Evolutionary conservation across 2,888 invertebrate species (phyloP).

Genomic region (Rhaphigaster nebulosa): DNA sequence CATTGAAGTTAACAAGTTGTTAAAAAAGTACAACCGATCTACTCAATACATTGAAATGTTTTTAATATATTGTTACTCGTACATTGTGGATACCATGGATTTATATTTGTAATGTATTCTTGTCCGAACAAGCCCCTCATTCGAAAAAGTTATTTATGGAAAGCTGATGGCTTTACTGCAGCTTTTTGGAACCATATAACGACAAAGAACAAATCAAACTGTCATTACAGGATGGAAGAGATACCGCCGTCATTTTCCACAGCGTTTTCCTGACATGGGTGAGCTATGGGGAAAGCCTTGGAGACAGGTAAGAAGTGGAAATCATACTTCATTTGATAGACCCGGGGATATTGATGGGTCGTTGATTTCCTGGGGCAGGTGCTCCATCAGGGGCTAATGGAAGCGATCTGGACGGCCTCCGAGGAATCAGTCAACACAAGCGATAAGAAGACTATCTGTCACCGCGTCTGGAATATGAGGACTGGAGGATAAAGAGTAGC

Average conservation of each 20-base stretch:
- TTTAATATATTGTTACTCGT: not conserved
- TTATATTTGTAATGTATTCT: not conserved
- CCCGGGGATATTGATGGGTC: conserved; percentile 41
- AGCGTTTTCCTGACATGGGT: conserved; percentile 13
- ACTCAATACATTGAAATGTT: too few species aligned
- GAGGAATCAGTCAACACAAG: conserved; percentile 20
- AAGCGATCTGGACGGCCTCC: conserved; percentile 29
- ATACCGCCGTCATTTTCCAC: not conserved
- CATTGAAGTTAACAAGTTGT: too few species aligned
- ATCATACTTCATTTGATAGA: conserved; percentile 36
- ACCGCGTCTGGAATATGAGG: conserved; percentile 38
- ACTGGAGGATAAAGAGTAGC: conserved; percentile 29
- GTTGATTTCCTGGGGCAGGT: conserved; percentile 44
- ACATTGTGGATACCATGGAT: not conserved
- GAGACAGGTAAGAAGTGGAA: conserved; percentile 47
- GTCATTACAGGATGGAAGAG: not conserved
- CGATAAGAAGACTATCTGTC: conserved; percentile 11
- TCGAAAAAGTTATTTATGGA: not conserved
- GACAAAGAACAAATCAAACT: not conserved
- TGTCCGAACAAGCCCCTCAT: not conserved
- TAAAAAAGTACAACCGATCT: too few species aligned
- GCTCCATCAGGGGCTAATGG: conserved; percentile 42
- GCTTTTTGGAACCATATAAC: not conserved
- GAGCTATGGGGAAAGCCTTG: conserved; percentile 2
- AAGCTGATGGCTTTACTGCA: not conserved